These are phyloP conservation scores for Spongilla lacustris DNA, from an alignment of 37 sponge, comb jelly and placozoan genomes.

Conservation along the genomic window DNA sequence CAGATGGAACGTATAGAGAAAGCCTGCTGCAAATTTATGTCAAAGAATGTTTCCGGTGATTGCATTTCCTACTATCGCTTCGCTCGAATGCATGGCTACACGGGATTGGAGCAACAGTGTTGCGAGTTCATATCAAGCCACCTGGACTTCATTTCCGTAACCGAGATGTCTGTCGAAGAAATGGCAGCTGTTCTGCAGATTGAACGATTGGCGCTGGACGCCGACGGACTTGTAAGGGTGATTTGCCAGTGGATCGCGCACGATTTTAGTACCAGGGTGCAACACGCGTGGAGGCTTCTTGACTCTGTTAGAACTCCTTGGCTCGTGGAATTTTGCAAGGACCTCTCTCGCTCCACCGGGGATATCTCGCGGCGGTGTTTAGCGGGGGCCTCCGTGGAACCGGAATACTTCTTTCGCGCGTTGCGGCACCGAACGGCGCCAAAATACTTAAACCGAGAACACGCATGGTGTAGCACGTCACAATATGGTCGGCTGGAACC, in stretches of 20 bases:
- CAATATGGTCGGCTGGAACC: not conserved
- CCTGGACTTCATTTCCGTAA: not conserved
- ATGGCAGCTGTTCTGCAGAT: not conserved
- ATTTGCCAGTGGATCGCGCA: not conserved
- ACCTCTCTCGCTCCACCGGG: not conserved
- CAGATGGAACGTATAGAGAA: conserved; percentile 33
- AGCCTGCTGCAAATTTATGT: conserved; percentile 57
- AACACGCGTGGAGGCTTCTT: not conserved
- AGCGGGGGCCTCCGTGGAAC: not conserved
- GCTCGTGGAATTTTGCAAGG: not conserved
- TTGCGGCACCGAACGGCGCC: not conserved
- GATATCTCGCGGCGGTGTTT: not conserved
- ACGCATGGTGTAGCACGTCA: not conserved
- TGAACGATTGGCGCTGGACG: not conserved
- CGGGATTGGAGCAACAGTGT: not conserved
- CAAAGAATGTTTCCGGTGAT: conserved; percentile 18
- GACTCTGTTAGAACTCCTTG: not conserved
- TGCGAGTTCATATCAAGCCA: conserved; percentile 8
- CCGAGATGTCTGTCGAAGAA: not conserved
- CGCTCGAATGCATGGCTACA: conserved; percentile 16
- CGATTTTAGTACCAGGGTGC: not conserved
- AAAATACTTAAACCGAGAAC: not conserved
- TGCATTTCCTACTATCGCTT: conserved; percentile 13
- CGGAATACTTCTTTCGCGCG: not conserved
- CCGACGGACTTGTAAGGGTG: not conserved